Base-by-base conservation (phyloP, 2,888 invertebrate genomes). In the Eupithecia pulchellata region DNA sequence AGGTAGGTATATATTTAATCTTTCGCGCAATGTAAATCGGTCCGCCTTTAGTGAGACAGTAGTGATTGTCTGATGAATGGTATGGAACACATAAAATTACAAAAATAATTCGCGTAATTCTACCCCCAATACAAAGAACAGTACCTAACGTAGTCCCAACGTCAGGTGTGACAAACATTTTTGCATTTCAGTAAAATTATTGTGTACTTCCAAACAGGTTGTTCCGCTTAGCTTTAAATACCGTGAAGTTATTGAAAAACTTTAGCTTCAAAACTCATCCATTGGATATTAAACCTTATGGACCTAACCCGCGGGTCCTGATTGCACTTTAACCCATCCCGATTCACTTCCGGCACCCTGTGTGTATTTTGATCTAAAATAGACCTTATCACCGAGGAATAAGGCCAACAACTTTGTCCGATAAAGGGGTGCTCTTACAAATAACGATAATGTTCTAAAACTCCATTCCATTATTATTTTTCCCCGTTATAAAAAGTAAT, bases 401-500 rank as follows among this genome's bases (percentile, higher is more conserved):
- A 81, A 82, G 80, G 77, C 78, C 76, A 66, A 76, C 80, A 78
- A 77, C n/a, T 69, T 66, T 73, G 66, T 72, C 60, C 72, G 57
- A 78, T 78, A 81, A 79, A 85, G 81, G 81, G 81, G 79, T 76
- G 75, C 70, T 78, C 81, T 78, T 81, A 78, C 79, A 76, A 81
- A 84, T 86, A 82, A 87, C 84, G 86, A 84, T 86, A 83, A 85
- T 85, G 81, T 84, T 86, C 86, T 82, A 84, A 85, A 76, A 84
- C 84, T 80, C 82, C 30, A 60, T 79, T 79, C 82, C 83, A 85
- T 87, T 86, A 86, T 87, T 83, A 82, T 85, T 86, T 84, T 84
- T 85, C 85, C 84, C 82, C 82, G 83, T 80, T 86, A 87, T 89
- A 89, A 89, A 89, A 89, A 86, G 84, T 86, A 86, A 89, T 85